These are phyloP conservation scores for Oligia fasciuncula DNA, from an alignment of 2,888 invertebrate genomes.

Conservation along the genomic window DNA sequence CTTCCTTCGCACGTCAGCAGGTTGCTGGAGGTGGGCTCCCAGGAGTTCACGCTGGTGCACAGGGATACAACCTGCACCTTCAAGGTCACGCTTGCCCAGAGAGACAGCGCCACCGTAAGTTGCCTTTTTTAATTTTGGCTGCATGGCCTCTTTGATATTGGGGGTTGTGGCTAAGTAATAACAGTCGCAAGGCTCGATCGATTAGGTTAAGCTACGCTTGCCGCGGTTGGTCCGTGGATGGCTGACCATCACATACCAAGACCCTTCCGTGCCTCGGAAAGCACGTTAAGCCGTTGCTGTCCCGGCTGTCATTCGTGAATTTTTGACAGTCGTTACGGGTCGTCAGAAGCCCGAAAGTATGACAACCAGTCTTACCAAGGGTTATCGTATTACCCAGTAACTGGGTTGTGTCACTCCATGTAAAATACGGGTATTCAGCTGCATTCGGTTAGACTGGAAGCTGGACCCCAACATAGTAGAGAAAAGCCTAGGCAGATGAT, in stretches of 20 bases:
- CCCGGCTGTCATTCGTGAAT: background rate
- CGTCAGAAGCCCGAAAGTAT: background rate
- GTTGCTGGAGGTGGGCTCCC: slow-evolving; percentile 75
- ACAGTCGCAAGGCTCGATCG: background rate
- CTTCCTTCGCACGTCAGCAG: slow-evolving; percentile 78
- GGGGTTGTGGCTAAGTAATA: background rate
- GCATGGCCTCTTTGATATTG: background rate
- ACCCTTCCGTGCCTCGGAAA: background rate
- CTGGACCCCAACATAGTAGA: background rate
- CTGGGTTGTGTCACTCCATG: background rate
- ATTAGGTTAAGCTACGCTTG: background rate
- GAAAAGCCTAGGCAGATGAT: background rate
- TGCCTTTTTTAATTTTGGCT: background rate
- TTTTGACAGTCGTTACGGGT: background rate
- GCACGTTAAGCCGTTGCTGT: background rate
- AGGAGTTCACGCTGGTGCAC: slow-evolving; percentile 80
- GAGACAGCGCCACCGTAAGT: slow-evolving; percentile 75
- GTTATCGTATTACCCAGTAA: background rate
- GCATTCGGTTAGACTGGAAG: background rate
- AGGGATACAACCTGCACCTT: slow-evolving; percentile 84
- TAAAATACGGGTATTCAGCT: background rate
- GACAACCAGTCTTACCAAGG: background rate
- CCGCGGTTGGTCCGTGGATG: background rate
- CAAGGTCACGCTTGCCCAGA: slow-evolving; percentile 73
- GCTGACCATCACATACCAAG: background rate